A percentile compares a stretch with the other conserved stretches of the same genome.
These are phyloP conservation scores for Noctua janthe DNA, from an alignment of 2,888 invertebrate species.

Conservation along the genomic window DNA sequence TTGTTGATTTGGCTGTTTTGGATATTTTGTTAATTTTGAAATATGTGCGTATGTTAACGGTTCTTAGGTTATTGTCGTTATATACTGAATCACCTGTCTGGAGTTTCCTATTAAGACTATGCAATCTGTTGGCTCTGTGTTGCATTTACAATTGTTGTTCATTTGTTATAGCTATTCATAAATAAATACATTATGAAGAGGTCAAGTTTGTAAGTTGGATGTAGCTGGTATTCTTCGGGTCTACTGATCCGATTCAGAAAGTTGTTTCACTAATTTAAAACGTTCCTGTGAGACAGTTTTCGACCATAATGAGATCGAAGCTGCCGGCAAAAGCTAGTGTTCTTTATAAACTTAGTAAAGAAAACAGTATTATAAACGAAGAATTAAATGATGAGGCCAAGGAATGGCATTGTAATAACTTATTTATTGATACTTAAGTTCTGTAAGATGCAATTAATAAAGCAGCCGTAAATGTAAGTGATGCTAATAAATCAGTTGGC, in stretches of 20 bases:
- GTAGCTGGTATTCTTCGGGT: no score
- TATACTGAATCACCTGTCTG: background rate
- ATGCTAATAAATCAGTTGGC: background rate
- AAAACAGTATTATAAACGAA: background rate
- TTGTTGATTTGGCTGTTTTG: slow-evolving; percentile 16
- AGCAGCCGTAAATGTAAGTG: background rate
- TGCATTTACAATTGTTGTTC: no score
- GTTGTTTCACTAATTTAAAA: background rate
- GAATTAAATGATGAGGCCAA: background rate
- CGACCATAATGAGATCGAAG: background rate
- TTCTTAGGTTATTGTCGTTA: background rate
- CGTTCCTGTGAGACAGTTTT: background rate
- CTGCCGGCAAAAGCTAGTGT: background rate
- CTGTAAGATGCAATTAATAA: background rate
- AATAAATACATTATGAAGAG: no score
- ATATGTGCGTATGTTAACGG: background rate
- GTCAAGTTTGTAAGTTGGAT: no score
- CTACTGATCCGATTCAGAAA: no score
- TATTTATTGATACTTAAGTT: slow-evolving; percentile 20
- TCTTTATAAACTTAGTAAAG: no score
- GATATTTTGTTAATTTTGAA: slow-evolving; percentile 3
- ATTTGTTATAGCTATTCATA: no score
- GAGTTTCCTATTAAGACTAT: background rate
- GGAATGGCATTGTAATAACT: slow-evolving; percentile 15
- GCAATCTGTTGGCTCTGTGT: background rate